phyloP scores from a whole-genome alignment of 2,113 vertebrate species.

The Mormyrus lacerda region DNA sequence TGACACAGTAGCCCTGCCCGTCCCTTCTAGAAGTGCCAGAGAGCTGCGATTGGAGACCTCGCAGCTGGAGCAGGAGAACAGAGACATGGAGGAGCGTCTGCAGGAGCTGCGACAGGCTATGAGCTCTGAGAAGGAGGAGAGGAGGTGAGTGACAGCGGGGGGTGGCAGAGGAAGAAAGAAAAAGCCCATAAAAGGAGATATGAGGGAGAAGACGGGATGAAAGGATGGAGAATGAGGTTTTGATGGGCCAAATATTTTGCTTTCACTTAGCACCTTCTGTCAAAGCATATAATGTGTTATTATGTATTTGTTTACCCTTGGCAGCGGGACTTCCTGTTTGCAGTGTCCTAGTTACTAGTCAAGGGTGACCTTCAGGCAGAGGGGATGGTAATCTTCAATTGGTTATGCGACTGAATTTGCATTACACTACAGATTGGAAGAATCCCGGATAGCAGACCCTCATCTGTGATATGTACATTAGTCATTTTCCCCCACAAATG shows the following conservation, averaged over 20 bases:
- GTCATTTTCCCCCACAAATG: slow-evolving; percentile 31
- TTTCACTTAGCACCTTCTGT: background rate
- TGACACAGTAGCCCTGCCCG: slow-evolving; percentile 16
- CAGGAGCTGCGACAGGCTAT: slow-evolving; percentile 65
- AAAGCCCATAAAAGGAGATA: background rate
- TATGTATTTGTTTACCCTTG: background rate
- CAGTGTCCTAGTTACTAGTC: background rate
- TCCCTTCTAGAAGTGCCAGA: slow-evolving; percentile 63
- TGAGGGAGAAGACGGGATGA: background rate
- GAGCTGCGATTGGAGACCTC: slow-evolving; percentile 66
- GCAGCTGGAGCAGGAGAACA: slow-evolving; percentile 67
- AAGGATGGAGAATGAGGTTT: background rate
- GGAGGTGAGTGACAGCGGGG: slow-evolving; percentile 61
- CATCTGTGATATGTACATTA: slow-evolving; percentile 22
- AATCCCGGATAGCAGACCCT: background rate
- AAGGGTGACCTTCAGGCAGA: background rate
- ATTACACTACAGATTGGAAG: background rate
- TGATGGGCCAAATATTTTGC: background rate
- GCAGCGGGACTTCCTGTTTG: background rate
- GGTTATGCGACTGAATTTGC: background rate
- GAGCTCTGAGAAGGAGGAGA: slow-evolving; percentile 74
- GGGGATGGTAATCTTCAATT: background rate
- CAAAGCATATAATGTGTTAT: background rate
- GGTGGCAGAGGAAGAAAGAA: background rate
- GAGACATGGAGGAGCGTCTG: slow-evolving; percentile 73